Conservation (phyloP, 2,113 vertebrate species). For the human (Homo sapiens) region DNA sequence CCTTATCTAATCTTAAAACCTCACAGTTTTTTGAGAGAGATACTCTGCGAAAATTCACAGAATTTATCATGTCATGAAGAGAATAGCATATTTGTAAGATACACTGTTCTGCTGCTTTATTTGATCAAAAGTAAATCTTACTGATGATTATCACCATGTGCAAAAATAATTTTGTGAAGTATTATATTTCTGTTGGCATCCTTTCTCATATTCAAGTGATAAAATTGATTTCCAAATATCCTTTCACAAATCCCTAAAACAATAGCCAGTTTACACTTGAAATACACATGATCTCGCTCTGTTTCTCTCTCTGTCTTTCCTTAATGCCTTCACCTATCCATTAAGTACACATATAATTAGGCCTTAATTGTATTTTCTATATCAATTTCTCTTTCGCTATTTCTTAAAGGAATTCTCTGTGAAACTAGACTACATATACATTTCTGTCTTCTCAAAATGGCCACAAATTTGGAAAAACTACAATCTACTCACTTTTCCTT, state of each 20-base stretch:
- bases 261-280: slow-evolving; percentile 44
- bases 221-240: slow-evolving; percentile 64
- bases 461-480: not conserved
- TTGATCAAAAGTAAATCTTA: not conserved
- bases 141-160: not conserved
- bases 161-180: not conserved
- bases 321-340: not conserved
- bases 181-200: slow-evolving; percentile 36
- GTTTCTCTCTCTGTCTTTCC: not conserved
- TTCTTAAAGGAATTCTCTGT: not conserved
- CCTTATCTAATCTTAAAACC: not conserved
- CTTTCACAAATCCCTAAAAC: slow-evolving; percentile 9
- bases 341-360: not conserved
- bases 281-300: not conserved
- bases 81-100: not conserved
- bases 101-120: not conserved
- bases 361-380: slow-evolving; percentile 31
- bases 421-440: not conserved
- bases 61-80: not conserved
- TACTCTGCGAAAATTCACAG: not conserved
- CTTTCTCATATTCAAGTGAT: slow-evolving; percentile 61
- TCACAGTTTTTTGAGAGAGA: not conserved
- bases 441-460: not conserved
- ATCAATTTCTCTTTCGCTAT: not conserved
- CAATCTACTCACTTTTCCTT: not conserved